These are phyloP conservation scores for Dasypogon diadema DNA, from an alignment of 2,888 invertebrate genomes.

Conservation along the genomic window DNA sequence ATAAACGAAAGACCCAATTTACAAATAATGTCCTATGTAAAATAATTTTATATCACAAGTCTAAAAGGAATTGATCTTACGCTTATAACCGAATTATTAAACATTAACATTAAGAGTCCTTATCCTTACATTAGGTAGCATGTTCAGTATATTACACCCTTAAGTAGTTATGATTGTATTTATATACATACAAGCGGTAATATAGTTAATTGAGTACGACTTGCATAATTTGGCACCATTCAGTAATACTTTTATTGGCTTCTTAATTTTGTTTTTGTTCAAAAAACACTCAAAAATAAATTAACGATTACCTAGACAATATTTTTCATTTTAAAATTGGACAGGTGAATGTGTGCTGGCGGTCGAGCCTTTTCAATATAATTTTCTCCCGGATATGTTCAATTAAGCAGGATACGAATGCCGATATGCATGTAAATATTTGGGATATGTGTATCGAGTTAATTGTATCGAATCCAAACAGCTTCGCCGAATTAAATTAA, in stretches of 20 bases:
- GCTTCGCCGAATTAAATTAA: background rate
- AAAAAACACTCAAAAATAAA: background rate
- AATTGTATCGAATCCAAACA: background rate
- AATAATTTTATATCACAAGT: conserved; percentile 41
- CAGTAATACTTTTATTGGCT: conserved; percentile 28
- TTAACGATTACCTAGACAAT: too few species aligned
- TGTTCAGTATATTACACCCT: background rate
- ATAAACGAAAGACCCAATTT: conserved; percentile 16
- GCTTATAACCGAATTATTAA: background rate
- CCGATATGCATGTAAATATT: background rate
- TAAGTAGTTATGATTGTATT: conserved; percentile 6
- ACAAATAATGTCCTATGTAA: conserved; percentile 26
- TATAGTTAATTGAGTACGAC: conserved; percentile 15
- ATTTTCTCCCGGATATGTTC: background rate
- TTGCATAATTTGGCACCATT: conserved; percentile 40
- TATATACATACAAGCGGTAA: conserved; percentile 37
- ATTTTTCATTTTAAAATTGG: too few species aligned
- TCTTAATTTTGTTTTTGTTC: background rate
- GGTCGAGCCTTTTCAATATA: background rate
- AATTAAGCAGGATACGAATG: background rate
- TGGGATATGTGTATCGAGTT: background rate
- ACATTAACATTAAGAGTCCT: background rate
- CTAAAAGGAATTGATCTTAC: conserved; percentile 29
- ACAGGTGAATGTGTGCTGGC: background rate
- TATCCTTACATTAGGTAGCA: background rate